Percentiles rank a stretch among this genome's conserved stretches.
phyloP scores from a whole-genome alignment of 2,113 vertebrate genomes.

The Oceanites oceanicus region DNA sequence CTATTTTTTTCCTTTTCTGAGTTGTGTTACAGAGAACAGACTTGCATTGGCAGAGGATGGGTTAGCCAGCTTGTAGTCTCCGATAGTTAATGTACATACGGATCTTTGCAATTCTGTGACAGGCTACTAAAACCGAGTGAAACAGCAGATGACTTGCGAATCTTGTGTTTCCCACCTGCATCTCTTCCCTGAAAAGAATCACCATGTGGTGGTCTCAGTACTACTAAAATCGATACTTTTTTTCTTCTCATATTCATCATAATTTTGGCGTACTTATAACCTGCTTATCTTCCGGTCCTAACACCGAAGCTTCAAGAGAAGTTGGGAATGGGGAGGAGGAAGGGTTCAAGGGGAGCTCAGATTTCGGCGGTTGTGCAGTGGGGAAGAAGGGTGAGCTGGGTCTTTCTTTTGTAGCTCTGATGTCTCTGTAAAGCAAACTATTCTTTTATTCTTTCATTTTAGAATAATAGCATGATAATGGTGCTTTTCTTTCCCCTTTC shows the following conservation, averaged over 20 bases:
- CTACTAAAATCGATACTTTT: not conserved
- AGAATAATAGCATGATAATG: not conserved
- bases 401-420: not conserved
- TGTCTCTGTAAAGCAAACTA: not conserved
- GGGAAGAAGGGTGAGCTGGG: not conserved
- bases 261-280: not conserved
- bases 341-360: not conserved
- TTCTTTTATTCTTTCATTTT: not conserved
- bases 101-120: not conserved
- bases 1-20: not conserved
- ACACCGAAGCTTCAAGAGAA: not conserved
- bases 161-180: not conserved
- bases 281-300: not conserved
- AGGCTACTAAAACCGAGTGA: not conserved
- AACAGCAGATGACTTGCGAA: not conserved
- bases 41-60: not conserved
- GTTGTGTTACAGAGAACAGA: not conserved
- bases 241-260: accelerated
- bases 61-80: not conserved
- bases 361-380: not conserved
- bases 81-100: accelerated
- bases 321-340: not conserved
- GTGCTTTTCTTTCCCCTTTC: not conserved
- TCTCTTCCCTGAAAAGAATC: not conserved
- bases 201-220: not conserved